Evolutionary conservation across 2,888 invertebrate species (phyloP).

Genomic region (Belgica antarctica): DNA sequence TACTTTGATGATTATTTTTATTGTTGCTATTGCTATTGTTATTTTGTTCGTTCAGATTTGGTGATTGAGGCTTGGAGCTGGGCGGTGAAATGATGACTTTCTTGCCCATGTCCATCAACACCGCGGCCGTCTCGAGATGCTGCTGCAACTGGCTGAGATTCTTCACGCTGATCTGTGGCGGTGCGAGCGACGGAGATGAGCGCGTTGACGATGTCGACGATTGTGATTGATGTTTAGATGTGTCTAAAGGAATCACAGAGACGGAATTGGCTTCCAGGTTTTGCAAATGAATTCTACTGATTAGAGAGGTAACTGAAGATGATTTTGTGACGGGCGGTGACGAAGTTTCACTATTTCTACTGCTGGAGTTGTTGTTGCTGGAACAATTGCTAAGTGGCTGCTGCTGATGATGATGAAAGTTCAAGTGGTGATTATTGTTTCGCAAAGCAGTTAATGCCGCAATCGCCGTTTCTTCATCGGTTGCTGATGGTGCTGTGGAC

Average conservation of each 20-base stretch:
- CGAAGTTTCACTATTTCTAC: constrained; percentile 39
- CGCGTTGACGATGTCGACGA: constrained; percentile 43
- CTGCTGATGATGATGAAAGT: constrained; percentile 39
- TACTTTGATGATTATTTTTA: constrained; percentile 49
- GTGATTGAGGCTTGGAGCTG: constrained; percentile 51
- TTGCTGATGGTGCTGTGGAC: constrained; percentile 49
- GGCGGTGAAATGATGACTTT: constrained; percentile 55
- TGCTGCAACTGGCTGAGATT: constrained; percentile 51
- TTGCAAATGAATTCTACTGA: constrained; percentile 47
- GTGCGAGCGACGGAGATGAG: constrained; percentile 42
- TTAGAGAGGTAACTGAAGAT: constrained; percentile 50
- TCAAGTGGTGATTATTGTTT: constrained; percentile 49
- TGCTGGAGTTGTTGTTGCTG: constrained; percentile 24
- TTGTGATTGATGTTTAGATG: constrained; percentile 35
- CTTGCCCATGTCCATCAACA: constrained; percentile 56
- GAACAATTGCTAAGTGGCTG: constrained; percentile 20
- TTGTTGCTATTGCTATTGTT: constrained; percentile 48
- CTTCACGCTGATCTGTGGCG: constrained; percentile 45
- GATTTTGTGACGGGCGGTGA: constrained; percentile 49
- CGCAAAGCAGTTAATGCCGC: constrained; percentile 55
- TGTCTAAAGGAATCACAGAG: constrained; percentile 48
- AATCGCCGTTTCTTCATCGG: constrained; percentile 56
- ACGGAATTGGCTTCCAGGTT: constrained; percentile 47
- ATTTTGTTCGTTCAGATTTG: constrained; percentile 47
- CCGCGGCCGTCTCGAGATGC: constrained; percentile 55